Percentiles rank a stretch among this genome's conserved stretches.
phyloP scores from a whole-genome alignment of 2,797 vertebrate species.

The Paratrypauchen microcephalus region DNA sequence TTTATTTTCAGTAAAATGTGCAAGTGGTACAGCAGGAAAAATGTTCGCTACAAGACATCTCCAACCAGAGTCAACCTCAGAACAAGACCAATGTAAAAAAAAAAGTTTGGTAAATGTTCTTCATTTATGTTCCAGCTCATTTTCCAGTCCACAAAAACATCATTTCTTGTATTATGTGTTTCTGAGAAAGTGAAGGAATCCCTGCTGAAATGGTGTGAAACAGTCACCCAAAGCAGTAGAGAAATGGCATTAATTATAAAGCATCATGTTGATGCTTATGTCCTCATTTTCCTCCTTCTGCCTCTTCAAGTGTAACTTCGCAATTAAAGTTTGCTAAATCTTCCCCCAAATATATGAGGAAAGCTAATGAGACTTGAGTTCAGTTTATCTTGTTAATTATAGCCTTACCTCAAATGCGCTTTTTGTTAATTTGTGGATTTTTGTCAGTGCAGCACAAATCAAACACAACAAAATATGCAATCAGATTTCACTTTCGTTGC shows the following conservation, averaged over 20 bases:
- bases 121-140: background rate
- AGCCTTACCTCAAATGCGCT: constrained; percentile 22
- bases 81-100: background rate
- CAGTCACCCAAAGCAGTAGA: background rate
- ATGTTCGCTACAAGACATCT: background rate
- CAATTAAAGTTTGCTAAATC: constrained; percentile 32
- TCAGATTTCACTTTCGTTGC: constrained; percentile 29
- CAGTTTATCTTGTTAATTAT: constrained; percentile 37
- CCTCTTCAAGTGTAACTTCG: constrained; percentile 19
- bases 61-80: background rate
- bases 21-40: background rate
- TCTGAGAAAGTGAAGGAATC: background rate
- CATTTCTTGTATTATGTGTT: background rate
- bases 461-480: constrained; percentile 39
- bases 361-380: constrained; percentile 34
- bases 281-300: background rate
- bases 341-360: constrained; percentile 18
- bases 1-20: background rate
- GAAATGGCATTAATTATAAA: constrained; percentile 1
- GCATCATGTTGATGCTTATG: background rate
- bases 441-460: constrained; percentile 19
- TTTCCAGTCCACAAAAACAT: background rate
- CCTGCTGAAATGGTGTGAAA: background rate
- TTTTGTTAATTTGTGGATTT: constrained; percentile 9
- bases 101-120: background rate